These are phyloP conservation scores for Dasypus novemcinctus DNA, from an alignment of 2,113 vertebrate genomes.

Conservation along the genomic window DNA sequence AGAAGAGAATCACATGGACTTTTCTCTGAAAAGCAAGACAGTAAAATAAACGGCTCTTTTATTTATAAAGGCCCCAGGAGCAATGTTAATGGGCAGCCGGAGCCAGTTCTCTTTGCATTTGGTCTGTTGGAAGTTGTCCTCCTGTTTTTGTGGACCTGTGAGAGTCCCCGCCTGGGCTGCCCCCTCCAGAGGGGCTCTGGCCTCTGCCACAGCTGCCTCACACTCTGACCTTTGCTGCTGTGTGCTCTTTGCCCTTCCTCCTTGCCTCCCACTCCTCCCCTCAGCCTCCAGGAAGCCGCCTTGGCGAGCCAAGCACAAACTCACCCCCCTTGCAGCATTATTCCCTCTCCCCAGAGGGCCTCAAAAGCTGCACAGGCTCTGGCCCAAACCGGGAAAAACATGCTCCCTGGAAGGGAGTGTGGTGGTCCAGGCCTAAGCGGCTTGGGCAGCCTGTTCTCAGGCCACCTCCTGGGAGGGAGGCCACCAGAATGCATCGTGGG, in stretches of 20 bases:
- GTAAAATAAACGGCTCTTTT: slow-evolving; percentile 74
- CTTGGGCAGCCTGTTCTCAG: background rate
- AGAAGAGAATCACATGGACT: slow-evolving; percentile 64
- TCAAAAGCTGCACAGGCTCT: background rate
- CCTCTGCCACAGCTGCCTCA: background rate
- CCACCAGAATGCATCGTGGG: background rate
- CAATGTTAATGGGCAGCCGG: slow-evolving; percentile 76
- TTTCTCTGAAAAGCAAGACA: slow-evolving; percentile 63
- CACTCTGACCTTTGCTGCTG: slow-evolving; percentile 51
- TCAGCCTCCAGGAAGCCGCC: background rate
- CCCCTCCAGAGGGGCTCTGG: background rate
- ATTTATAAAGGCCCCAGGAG: slow-evolving; percentile 80
- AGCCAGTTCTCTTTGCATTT: slow-evolving; percentile 78
- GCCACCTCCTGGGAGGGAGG: background rate
- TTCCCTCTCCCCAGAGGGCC: background rate
- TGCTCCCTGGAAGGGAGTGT: background rate
- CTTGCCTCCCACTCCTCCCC: background rate
- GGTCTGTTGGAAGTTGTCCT: slow-evolving; percentile 62
- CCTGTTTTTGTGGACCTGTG: background rate
- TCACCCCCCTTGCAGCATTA: background rate
- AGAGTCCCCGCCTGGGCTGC: background rate
- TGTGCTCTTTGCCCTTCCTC: slow-evolving; percentile 28
- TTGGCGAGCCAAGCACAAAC: slow-evolving; percentile 48
- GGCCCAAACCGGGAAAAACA: background rate
- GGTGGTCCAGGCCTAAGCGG: background rate